Evolutionary conservation across 2,113 vertebrate genomes (phyloP), one percentile per base, ranked within the genome.

Genomic region (Ophthalmolycus amberensis): DNA sequence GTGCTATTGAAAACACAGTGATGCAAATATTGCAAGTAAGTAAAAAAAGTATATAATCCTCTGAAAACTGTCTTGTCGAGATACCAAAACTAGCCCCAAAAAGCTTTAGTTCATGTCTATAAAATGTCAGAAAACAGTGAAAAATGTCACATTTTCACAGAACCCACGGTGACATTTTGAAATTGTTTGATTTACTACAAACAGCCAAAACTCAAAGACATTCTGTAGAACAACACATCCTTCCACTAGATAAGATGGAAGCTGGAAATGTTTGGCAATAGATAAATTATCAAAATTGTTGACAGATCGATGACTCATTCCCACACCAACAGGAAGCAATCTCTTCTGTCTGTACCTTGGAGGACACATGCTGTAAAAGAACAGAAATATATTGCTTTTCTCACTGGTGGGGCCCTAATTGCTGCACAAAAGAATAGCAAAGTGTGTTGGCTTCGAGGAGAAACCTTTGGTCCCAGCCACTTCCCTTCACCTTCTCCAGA

Each of bases 401-500:
- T 75, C 42, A 25, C 71, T 34, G 6, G 65, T 80, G 40, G 50
- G 58, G 5, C 54, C 56, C 52, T 89, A 90, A 92, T 88, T 89
- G 84, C 48, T 22, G 25, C 82, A 82, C 86, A 90, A 91, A 90
- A 77, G 86, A 84, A 76, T 91, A 89, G 87, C 70, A 60, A 32
- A 84, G 81, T 76, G 77, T 76, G 73, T 77, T 86, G 85, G 73
- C 85, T 60, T 92, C 80, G 63, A 81, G 79, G 69, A 77, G 81
- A 85, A 93, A 86, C 83, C 85, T 87, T 90, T 89, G 85, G 84
- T 91, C 90, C 83, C 54, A 52, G 85, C 79, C 91, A 84, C 89
- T 90, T 91, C 90, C 89, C 87, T 75, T 89, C 88, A 91, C 90
- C 92, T 92, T 92, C 89, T 90, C 83, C 79, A 65, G 86, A 89